Base-by-base conservation (phyloP, 2,888 invertebrate species). In the Amiota communis region DNA sequence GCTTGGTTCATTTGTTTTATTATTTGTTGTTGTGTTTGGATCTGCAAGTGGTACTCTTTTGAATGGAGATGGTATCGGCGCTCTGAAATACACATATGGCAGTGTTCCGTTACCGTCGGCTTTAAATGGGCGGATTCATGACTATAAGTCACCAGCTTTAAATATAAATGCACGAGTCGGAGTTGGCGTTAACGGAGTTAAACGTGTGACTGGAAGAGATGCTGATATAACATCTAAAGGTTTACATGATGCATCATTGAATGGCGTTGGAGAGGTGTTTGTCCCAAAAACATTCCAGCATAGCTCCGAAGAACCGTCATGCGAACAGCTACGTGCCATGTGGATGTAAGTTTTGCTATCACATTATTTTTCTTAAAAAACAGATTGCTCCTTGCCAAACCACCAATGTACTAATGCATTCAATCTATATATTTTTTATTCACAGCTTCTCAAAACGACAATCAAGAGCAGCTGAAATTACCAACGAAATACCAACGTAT, bases 241-340 rank as follows among this genome's bases (percentile, higher is more conserved):
- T n/a, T 73, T 77, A 8, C 70, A 75, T 23, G 72, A 72, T 15
- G 77, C 70, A 10, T 36, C 36, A 36, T 36, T 36, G 36, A 36
- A 36, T 36, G 76, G 47, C 8, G 76, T 75, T 6, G 81, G 88
- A 1, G 89, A 89, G 79, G 85, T 89, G 8, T 82, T 89, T 74
- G 87, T 84, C 0, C 86, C 89, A 2, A 88, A 88, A 78, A 84
- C 89, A 36, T 86, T 87, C 72, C 82, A 87, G 8, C 72, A 88
- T 1, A 87, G 83, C 70, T 80, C 86, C 12, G 87, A 89, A 74
- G 97, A 97, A 86, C 97, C 97, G 0, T 93, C 93, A 70, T 97
- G 97, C 88, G 96, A 96, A 80, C 95, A 97, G 87, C 91, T 97
- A 68, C 93, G 96, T 75, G 95, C 95, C 11, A 97, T 97, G 96